Evolutionary conservation across 30 jellyfish, hydroid and myxozoan species (phyloP), one percentile per base, ranked within the genome.

Genomic region (Aurelia coerulea): DNA sequence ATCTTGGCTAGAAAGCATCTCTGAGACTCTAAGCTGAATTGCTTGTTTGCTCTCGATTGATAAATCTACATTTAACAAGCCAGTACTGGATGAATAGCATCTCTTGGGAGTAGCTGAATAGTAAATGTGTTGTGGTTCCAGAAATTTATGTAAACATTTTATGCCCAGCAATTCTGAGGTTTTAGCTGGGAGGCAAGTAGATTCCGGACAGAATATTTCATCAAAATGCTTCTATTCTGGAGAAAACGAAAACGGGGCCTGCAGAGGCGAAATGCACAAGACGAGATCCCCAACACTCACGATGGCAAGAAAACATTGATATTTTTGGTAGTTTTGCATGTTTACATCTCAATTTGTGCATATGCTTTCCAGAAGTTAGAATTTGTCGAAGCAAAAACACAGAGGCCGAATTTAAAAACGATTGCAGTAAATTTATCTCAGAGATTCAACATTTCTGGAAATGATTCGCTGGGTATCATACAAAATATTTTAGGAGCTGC

Each of bases 161-260:
- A 9, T 46, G 56, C 56, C 5, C 8, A 46, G 56, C 56, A 46
- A 9, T 46, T 4, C 14, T 5, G 56, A 46, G 15, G 56, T 46
- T 46, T 46, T 46, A 4, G 10, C 12, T 6, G 10, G 12, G 1
- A 0, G 53, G 53, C 53, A 42, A 9, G 53, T 42, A 42, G 4
- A 42, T 37, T 39, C 51, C 51, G 10, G 6, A 39, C 10, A 4
- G 6, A 39, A 39, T 6, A 3, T 39, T 0, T 6, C 14, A 10
- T 80, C 37, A 69, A 73, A 5, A 84, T 84, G 93, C 88, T 84
- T 54, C 73, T 84, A 15, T 84, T 84, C 29, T 84, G 93, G 93
- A 62, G 93, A 53, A 84, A 84, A 46, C 39, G 84, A 74, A 84
- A 72, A 65, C 64, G 49, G 14, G 37, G 62, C 15, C 82, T 41